Base-by-base conservation (phyloP, 2,888 invertebrate species). In the Andrena flavipes region DNA sequence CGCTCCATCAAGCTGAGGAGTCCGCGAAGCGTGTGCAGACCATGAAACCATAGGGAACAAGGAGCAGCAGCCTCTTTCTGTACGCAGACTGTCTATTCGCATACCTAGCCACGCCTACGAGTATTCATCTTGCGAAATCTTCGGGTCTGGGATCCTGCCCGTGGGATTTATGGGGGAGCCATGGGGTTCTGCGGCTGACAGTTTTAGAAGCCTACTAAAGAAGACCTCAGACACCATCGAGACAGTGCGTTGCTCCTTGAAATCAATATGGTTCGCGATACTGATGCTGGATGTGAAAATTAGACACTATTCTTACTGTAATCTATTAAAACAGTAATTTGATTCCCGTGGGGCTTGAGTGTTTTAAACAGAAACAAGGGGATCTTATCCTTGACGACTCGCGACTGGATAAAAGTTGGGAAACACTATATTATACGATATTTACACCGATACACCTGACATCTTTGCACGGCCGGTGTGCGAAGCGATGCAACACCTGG, bases 161-260 rank as follows among this genome's bases (percentile, higher is more conserved):
- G 23, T n/a, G 69, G 62, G 79, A 87, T 87, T 87, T 87, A 84
- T 84, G 79, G 65, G 77, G 64, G 74, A 75, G 59, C 75, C 73
- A 49, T 42, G 72, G 56, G 72, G 77, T 23, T 68, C 84, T 86
- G 85, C 26, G 63, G 69, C 70, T 82, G 84, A 84, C 84, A 82
- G 82, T 82, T 84, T 82, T 77, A 75, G 80, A 76, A 75, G 80
- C 76, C 63, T 65, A 49, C 63, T 77, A 67, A 84, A 76, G 80
- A 77, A 80, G 72, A 83, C 68, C 67, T 79, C 54, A 74, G 68
- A 69, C 81, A 30, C 20, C 68, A 10, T 10, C 20, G 60, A 59
- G 68, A 65, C 77, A 69, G 33, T 26, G 6, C 13, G 6, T 20
- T 16, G 56, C 54, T n/a, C 23, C 54, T n/a, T 20, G 8, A 51